Base-by-base conservation (phyloP, 2,113 vertebrate species). In the Tragelaphus imberbis region DNA sequence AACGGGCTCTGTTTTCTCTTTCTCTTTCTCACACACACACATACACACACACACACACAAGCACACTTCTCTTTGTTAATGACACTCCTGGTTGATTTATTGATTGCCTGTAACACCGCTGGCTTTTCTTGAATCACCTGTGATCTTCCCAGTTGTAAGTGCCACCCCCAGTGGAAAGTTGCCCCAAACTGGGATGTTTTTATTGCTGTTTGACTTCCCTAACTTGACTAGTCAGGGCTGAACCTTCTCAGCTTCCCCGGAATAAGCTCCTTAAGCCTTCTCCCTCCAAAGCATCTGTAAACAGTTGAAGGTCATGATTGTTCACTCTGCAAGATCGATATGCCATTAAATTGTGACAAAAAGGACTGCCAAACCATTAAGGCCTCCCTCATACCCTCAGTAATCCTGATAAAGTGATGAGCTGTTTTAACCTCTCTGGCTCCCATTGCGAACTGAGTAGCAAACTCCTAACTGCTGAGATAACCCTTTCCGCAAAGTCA, bases 261-360 rank as follows among this genome's bases (percentile, higher is more conserved):
- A 98, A 97, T 98, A 98, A 97, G 93, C 91, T 98, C 87, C 95
- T 98, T 98, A 98, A 98, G 92, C 79, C 90, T 98, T 98, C 98
- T 98, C 97, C 89, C 97, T 98, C 98, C 97, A 97, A 99, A 98
- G 92, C 93, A 96, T 98, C 97, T 98, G 92, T 98, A 98, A 98
- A 98, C 85, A 97, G 95, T 88, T 98, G 98, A 98, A 99, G 98
- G 98, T 99, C 98, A 98, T 98, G 98, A 98, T 97, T 98, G 98
- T 98, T 99, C 98, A 96, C 97, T 98, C 8, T 97, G 2, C 90
- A 98, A 98, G 97, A 99, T 99, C 98, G 98, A 99, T 99, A 99
- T 95, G 97, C 98, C 97, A 99, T 99, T 98, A 98, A 98, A 98
- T 98, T 98, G 98, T 98, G 98, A 99, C 98, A 98, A 98, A 98